These are phyloP conservation scores for Sarcophaga caerulescens DNA, from an alignment of 2,888 invertebrate genomes.

Conservation along the genomic window DNA sequence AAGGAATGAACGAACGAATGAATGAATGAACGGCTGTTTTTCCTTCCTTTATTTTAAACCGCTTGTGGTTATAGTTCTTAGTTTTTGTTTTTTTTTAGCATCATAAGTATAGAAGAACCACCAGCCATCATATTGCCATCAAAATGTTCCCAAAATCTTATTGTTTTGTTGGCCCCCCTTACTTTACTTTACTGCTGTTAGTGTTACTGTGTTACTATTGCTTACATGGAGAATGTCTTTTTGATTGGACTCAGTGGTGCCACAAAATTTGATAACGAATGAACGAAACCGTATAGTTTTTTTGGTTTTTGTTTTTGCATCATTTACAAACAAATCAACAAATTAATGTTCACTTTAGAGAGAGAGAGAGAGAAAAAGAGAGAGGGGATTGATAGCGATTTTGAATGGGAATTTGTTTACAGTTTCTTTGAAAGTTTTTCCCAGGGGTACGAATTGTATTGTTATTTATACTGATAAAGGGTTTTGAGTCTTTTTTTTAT, in stretches of 20 bases:
- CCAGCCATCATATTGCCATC: conserved; percentile 60
- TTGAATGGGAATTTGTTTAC: neutral
- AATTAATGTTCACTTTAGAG: neutral
- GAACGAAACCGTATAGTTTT: neutral
- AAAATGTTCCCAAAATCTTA: conserved; percentile 29
- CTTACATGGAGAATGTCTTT: conserved; percentile 60
- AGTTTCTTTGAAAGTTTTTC: no score
- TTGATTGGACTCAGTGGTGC: conserved; percentile 67
- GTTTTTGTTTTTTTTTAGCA: conserved; percentile 28
- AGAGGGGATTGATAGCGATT: neutral
- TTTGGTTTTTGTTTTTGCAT: conserved; percentile 13
- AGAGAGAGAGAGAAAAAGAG: neutral
- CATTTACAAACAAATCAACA: conserved; percentile 47
- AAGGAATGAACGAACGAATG: no score
- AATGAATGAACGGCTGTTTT: neutral
- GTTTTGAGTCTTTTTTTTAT: no score
- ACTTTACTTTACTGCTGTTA: no score
- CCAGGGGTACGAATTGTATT: no score
- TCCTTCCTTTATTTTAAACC: neutral
- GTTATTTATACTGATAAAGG: no score
- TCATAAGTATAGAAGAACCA: conserved; percentile 39
- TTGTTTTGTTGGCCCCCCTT: no score
- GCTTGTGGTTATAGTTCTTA: conserved; percentile 2
- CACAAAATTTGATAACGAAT: conserved; percentile 66
- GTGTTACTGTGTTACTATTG: neutral